These are phyloP conservation scores for Microcebus jonahi DNA, from an alignment of 2,113 vertebrate genomes.

Conservation along the genomic window DNA sequence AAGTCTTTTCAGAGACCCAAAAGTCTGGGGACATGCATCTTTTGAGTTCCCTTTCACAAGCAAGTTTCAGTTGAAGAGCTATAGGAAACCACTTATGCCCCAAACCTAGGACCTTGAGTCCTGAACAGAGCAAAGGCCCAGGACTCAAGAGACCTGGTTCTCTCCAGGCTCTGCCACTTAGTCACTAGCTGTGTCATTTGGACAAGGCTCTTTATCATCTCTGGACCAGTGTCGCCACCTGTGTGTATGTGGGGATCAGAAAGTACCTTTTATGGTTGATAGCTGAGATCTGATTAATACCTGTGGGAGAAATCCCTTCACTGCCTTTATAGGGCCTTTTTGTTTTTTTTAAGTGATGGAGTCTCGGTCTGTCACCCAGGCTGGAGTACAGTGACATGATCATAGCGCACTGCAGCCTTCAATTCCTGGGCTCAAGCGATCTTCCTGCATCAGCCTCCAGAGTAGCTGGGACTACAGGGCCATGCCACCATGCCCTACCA, in stretches of 20 bases:
- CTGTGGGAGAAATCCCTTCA: neutral
- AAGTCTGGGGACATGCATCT: neutral
- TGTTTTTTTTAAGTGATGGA: neutral
- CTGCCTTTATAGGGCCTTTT: neutral
- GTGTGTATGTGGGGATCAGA: neutral
- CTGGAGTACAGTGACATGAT: too few relatives aligned
- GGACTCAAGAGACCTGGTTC: neutral
- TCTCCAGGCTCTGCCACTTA: neutral
- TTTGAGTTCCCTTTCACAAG: slow-evolving; percentile 17
- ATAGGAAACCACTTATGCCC: neutral
- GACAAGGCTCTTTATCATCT: neutral
- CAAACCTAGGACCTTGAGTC: neutral
- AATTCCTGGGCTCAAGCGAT: too few relatives aligned
- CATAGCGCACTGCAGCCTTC: too few relatives aligned
- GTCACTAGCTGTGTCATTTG: neutral
- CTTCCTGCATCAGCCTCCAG: too few relatives aligned
- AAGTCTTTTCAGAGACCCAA: slow-evolving; percentile 11
- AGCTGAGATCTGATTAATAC: neutral
- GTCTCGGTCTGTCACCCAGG: neutral
- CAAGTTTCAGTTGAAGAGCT: neutral
- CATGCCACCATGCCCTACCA: too few relatives aligned
- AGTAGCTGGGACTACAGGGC: too few relatives aligned
- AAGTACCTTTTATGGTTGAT: neutral
- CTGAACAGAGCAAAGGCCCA: neutral
- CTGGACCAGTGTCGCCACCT: neutral